phyloP scores from a whole-genome alignment of 2,113 vertebrate genomes.

The Leucosticte australis region DNA sequence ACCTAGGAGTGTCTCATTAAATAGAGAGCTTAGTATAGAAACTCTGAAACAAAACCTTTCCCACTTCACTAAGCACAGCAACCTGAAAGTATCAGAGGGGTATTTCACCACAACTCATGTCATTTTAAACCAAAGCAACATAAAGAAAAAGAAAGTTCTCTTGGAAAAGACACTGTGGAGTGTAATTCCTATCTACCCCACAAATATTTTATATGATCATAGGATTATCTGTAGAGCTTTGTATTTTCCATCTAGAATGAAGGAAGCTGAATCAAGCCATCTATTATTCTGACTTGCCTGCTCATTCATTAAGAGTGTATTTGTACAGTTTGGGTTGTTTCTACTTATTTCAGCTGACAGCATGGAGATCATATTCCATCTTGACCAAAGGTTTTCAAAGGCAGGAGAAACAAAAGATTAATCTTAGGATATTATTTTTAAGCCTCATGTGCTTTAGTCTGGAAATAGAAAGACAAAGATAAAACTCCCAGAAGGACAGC shows the following conservation, averaged over 20 bases:
- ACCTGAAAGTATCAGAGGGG: neutral
- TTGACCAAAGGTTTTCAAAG: neutral
- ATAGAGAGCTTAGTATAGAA: neutral
- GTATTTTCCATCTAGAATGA: neutral
- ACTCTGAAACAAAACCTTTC: neutral
- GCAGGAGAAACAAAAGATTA: neutral
- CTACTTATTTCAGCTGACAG: neutral
- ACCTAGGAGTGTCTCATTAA: constrained; percentile 25
- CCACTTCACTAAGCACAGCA: neutral
- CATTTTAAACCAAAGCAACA: neutral
- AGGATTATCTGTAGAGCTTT: neutral
- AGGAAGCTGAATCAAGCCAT: neutral
- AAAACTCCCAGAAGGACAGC: constrained; percentile 19
- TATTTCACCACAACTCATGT: neutral
- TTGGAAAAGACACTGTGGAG: neutral
- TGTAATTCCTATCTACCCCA: neutral
- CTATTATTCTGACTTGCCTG: neutral
- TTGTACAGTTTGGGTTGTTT: neutral
- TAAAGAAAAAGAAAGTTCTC: neutral
- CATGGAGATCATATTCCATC: neutral
- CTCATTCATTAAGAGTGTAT: neutral
- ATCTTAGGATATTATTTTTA: constrained; percentile 12
- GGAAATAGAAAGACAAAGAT: constrained; percentile 23
- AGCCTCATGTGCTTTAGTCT: neutral
- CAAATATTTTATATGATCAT: neutral